Percentiles rank a stretch among this genome's conserved stretches.
phyloP scores from a whole-genome alignment of 1,140 invertebrate genomes.

The Zaprionus camerounensis region DNA sequence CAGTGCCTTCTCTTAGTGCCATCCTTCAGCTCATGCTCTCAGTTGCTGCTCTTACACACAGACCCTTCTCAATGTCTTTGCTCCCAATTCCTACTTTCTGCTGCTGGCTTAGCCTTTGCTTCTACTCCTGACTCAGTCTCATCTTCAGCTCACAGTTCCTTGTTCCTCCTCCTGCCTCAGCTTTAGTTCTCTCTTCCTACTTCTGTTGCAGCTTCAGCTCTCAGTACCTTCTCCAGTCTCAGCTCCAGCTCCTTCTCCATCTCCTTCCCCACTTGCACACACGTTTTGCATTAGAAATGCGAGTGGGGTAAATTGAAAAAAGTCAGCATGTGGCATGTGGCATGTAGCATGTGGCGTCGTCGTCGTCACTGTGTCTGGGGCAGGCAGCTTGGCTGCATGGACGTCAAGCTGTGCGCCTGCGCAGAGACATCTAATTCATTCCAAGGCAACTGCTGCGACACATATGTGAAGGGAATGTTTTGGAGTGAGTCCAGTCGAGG shows the following conservation, averaged over 20 bases:
- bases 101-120: too few species aligned
- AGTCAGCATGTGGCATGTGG: conserved; percentile 71
- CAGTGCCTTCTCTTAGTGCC: too few species aligned
- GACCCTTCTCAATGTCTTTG: too few species aligned
- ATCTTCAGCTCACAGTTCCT: not conserved
- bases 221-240: not conserved
- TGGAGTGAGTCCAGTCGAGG: not conserved
- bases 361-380: conserved; percentile 63
- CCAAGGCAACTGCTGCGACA: conserved; percentile 63
- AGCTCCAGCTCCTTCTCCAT: not conserved
- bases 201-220: not conserved
- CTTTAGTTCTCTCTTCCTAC: not conserved
- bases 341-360: too few species aligned
- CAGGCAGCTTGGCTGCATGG: conserved; percentile 34
- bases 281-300: conserved; percentile 80
- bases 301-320: conserved; percentile 39
- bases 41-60: too few species aligned
- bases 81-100: too few species aligned
- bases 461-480: conserved; percentile 44
- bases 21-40: too few species aligned
- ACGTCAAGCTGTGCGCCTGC: conserved; percentile 74
- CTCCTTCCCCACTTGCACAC: conserved; percentile 29
- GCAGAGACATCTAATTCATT: conserved; percentile 65
- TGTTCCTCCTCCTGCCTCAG: not conserved
- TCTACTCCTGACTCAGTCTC: accelerated